Evolutionary conservation across 2,888 invertebrate species (phyloP).

Genomic region (Mesorhabditis spiculigera): DNA sequence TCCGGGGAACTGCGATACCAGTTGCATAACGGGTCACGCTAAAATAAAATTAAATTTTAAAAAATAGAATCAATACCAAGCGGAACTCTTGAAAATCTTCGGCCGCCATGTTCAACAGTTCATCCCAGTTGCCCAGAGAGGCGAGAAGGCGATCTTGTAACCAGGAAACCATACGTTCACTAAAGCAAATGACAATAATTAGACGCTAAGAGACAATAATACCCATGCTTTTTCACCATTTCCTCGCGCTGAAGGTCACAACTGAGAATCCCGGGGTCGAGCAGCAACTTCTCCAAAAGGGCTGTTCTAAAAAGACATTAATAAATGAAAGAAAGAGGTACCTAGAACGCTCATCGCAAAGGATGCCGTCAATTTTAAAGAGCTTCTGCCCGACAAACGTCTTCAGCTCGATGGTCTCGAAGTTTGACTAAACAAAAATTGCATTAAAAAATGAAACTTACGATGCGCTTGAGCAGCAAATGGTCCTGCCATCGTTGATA

Average conservation of each 20-base stretch:
- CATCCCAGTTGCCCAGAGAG: constrained; percentile 34
- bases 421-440: constrained; percentile 24
- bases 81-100: constrained; percentile 31
- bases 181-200: constrained; percentile 13
- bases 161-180: constrained; percentile 35
- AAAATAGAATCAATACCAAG: constrained; percentile 15
- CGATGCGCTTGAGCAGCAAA: constrained; percentile 3
- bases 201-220: background rate
- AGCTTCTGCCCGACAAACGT: constrained; percentile 44
- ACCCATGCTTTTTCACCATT: background rate
- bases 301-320: background rate
- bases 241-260: constrained; percentile 1
- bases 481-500: constrained; percentile 5
- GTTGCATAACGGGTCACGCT: constrained; percentile 37
- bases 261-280: constrained; percentile 3
- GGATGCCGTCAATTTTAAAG: constrained; percentile 39
- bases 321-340: constrained; percentile 27
- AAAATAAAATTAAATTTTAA: constrained; percentile 7
- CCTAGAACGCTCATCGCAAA: constrained; percentile 43
- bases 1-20: constrained; percentile 35
- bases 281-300: constrained; percentile 15
- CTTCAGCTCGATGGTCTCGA: constrained; percentile 39
- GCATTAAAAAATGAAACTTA: constrained; percentile 1
- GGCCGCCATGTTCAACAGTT: constrained; percentile 33
- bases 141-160: constrained; percentile 38